phyloP scores from a whole-genome alignment of 2,888 invertebrate species.

The Pammene fasciana region DNA sequence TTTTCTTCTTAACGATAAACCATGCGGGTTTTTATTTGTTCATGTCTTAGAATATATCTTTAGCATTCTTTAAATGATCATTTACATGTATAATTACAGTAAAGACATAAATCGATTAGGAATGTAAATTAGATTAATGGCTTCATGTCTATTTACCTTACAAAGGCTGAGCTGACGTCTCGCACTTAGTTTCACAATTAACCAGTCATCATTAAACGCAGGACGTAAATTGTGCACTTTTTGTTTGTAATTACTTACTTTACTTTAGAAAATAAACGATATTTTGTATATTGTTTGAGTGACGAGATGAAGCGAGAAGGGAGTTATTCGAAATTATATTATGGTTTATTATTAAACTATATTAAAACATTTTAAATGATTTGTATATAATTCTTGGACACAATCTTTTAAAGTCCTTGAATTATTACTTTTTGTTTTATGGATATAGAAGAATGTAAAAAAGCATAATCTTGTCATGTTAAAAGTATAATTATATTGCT shows the following conservation, averaged over 20 bases:
- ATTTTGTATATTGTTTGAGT: conserved; percentile 15
- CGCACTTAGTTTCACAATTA: conserved; percentile 15
- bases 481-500: no score
- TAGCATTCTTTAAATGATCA: neutral
- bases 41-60: no score
- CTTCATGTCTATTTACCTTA: conserved; percentile 22
- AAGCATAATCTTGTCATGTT: no score
- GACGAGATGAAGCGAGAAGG: neutral
- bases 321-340: neutral
- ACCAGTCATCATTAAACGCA: conserved; percentile 3
- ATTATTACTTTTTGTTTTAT: no score
- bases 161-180: conserved; percentile 16
- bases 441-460: no score
- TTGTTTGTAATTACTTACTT: conserved; percentile 31
- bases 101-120: conserved; percentile 13
- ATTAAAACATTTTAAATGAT: no score
- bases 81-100: conserved; percentile 3
- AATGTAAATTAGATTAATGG: conserved; percentile 28
- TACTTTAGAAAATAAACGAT: conserved; percentile 22
- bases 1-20: no score
- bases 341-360: no score
- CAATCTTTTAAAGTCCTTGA: no score
- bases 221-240: conserved; percentile 30
- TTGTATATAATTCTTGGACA: no score
- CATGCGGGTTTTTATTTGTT: no score